Evolutionary conservation across 2,888 invertebrate genomes (phyloP).

Genomic region (Drosophila hamatofila): DNA sequence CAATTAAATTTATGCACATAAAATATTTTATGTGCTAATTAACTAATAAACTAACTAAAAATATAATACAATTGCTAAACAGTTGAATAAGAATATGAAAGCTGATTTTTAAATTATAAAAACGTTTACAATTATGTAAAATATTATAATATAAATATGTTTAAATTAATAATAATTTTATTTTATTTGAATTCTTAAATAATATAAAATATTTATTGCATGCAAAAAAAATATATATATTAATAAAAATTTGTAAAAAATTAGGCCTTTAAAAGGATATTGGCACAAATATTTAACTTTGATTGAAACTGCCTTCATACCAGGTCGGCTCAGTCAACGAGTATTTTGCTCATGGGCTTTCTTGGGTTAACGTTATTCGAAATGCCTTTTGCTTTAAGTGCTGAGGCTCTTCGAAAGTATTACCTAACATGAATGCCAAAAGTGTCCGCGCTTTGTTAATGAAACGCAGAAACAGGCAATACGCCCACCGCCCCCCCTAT

Average conservation of each 20-base stretch:
- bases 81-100: not conserved
- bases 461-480: slow-evolving; percentile 4
- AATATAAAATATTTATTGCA: too few relatives aligned
- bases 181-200: too few relatives aligned
- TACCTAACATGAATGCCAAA: slow-evolving; percentile 17
- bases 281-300: not conserved
- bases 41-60: not conserved
- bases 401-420: not conserved
- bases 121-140: not conserved
- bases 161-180: too few relatives aligned
- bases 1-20: not conserved
- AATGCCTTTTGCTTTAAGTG: not conserved
- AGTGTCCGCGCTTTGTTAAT: slow-evolving; percentile 38
- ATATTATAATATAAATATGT: not conserved
- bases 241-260: too few relatives aligned
- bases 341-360: not conserved
- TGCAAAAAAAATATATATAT: too few relatives aligned
- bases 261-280: too few relatives aligned
- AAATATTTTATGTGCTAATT: not conserved
- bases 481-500: accelerated
- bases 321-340: too few relatives aligned
- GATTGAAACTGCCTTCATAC: not conserved
- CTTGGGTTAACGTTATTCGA: slow-evolving; percentile 12
- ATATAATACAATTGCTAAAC: not conserved
- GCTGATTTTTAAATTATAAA: too few relatives aligned